A percentile compares a stretch with the other conserved stretches of the same genome.
phyloP scores from a whole-genome alignment of 2,888 invertebrate species.

The Mystacides longicornis region DNA sequence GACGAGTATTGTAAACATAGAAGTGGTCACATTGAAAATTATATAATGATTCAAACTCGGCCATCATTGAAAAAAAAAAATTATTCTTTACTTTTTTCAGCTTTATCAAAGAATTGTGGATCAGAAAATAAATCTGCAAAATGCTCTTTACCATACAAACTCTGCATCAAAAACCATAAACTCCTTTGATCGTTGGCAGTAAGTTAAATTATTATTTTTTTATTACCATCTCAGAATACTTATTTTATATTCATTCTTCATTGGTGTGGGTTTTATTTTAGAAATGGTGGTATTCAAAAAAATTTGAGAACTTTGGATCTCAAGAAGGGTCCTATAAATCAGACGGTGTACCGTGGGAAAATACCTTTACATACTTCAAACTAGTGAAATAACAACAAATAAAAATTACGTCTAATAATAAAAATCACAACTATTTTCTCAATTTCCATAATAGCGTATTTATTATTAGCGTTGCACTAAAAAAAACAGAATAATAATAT shows the following conservation, averaged over 20 bases:
- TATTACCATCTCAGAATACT: not conserved
- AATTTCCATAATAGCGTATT: not conserved
- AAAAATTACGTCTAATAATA: not conserved
- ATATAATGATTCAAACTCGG: slow-evolving; percentile 9
- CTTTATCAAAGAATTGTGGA: slow-evolving; percentile 30
- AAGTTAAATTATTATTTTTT: slow-evolving; percentile 30
- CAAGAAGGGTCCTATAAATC: slow-evolving; percentile 45
- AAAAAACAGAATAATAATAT: not conserved
- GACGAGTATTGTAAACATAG: too few relatives aligned
- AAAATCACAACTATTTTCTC: not conserved
- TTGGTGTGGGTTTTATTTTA: slow-evolving; percentile 27
- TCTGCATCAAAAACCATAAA: slow-evolving; percentile 43
- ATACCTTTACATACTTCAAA: slow-evolving; percentile 29
- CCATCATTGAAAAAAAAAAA: not conserved
- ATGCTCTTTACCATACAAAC: slow-evolving; percentile 45
- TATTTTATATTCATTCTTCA: not conserved
- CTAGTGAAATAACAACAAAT: not conserved
- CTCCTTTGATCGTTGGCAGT: slow-evolving; percentile 40
- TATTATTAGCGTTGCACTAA: not conserved
- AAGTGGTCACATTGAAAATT: too few relatives aligned
- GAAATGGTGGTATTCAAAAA: slow-evolving; percentile 38
- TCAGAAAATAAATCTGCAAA: slow-evolving; percentile 45
- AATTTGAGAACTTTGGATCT: slow-evolving; percentile 46
- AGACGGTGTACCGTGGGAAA: slow-evolving; percentile 39
- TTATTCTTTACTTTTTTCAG: slow-evolving; percentile 18